Evolutionary conservation across 92 coral and sea anemone species (phyloP).

Genomic region (Palythoa heliodiscus): DNA sequence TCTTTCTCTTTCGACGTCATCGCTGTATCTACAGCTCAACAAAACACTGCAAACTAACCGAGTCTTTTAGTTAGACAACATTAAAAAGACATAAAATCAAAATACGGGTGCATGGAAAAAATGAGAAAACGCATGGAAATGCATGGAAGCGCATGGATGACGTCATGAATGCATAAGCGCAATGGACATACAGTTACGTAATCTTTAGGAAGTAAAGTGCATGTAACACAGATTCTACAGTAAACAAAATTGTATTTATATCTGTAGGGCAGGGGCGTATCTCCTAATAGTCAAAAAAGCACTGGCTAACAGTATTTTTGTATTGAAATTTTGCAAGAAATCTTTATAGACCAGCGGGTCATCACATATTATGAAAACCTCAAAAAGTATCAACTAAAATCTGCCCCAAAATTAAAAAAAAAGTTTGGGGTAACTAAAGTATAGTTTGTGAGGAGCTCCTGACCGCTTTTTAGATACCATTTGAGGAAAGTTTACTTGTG

Average conservation of each 20-base stretch:
- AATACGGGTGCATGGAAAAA: conserved; percentile 25
- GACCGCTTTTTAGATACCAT: no score
- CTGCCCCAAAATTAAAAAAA: no score
- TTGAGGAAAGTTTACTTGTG: no score
- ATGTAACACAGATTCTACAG: background rate
- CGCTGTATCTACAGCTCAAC: conserved; percentile 37
- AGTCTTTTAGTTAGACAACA: conserved; percentile 36
- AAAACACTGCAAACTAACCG: conserved; percentile 47
- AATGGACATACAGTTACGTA: background rate
- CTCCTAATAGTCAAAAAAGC: no score
- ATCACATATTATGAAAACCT: no score
- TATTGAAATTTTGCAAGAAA: no score
- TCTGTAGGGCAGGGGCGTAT: no score
- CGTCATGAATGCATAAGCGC: background rate
- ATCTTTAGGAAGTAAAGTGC: background rate
- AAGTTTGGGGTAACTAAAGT: no score
- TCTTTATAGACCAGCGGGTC: no score
- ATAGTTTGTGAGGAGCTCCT: no score
- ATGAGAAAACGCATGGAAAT: conserved; percentile 25
- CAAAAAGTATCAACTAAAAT: no score
- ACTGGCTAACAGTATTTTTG: no score
- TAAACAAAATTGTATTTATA: background rate
- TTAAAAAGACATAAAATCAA: conserved; percentile 7
- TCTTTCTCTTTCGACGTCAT: conserved; percentile 41
- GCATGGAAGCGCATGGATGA: background rate